These are phyloP conservation scores for Trematomus loennbergii DNA, from an alignment of 2,113 vertebrate genomes.

Conservation along the genomic window DNA sequence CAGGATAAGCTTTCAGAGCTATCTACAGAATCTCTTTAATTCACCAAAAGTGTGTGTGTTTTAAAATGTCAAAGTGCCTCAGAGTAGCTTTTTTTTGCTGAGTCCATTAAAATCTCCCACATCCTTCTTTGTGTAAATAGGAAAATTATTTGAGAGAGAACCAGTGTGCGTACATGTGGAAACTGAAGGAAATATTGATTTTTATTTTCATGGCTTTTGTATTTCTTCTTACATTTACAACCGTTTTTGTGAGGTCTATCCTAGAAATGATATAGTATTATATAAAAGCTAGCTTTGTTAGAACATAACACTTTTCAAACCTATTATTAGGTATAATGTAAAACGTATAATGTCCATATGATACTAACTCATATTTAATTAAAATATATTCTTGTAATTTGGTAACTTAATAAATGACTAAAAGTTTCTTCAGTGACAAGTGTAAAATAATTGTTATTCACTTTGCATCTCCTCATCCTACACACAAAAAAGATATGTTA, in stretches of 20 bases:
- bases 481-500: not conserved
- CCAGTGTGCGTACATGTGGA: not conserved
- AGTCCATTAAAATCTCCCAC: slow-evolving; percentile 58
- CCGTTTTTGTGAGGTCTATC: not conserved
- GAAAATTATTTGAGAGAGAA: slow-evolving; percentile 39
- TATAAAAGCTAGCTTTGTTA: not conserved
- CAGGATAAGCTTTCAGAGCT: slow-evolving; percentile 78
- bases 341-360: too few relatives aligned
- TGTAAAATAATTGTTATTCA: not conserved
- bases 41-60: slow-evolving; percentile 70
- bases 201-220: slow-evolving; percentile 1
- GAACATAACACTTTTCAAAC: not conserved
- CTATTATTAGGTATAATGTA: too few relatives aligned
- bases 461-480: not conserved
- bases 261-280: not conserved
- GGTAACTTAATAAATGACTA: not conserved
- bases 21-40: slow-evolving; percentile 74
- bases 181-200: slow-evolving; percentile 5
- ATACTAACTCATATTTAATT: too few relatives aligned
- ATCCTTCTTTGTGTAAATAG: slow-evolving; percentile 60
- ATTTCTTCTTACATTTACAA: not conserved
- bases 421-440: not conserved
- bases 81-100: slow-evolving; percentile 69
- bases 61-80: slow-evolving; percentile 68
- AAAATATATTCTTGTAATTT: not conserved